A percentile compares a stretch with the other conserved stretches of the same genome.
Conservation (phyloP, 2,113 vertebrate genomes). For the human (Homo sapiens) region DNA sequence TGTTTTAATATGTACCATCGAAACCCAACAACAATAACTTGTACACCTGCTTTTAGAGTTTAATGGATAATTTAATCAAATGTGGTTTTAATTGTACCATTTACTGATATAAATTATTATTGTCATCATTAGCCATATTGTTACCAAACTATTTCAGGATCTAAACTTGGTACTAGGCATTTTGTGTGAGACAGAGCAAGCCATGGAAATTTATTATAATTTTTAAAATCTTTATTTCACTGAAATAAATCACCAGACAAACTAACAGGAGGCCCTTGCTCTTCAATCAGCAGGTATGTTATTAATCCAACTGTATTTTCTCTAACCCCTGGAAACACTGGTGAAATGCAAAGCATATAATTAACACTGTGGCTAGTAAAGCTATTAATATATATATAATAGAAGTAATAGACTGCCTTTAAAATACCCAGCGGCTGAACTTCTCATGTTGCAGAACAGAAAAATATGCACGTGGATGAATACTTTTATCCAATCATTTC, state of each 20-base stretch:
- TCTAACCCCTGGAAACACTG: neutral
- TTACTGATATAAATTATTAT: constrained; percentile 64
- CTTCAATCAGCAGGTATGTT: neutral
- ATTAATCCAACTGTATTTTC: neutral
- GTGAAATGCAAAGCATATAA: neutral
- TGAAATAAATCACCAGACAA: neutral
- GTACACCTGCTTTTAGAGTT: constrained; percentile 49
- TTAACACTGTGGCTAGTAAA: neutral
- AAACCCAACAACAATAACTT: constrained; percentile 19
- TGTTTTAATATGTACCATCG: neutral
- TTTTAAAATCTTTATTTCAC: constrained; percentile 40
- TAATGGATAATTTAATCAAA: constrained; percentile 55
- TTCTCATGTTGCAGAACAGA: neutral
- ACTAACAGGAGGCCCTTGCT: neutral
- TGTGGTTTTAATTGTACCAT: constrained; percentile 49
- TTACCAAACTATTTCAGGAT: constrained; percentile 41
- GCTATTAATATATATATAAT: neutral
- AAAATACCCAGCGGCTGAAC: neutral
- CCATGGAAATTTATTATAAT: constrained; percentile 31
- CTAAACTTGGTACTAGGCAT: constrained; percentile 30
- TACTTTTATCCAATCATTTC: neutral
- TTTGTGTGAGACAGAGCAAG: constrained; percentile 35
- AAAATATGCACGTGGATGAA: neutral
- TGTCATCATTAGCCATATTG: constrained; percentile 68
- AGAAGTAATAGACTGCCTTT: neutral